Evolutionary conservation across 2,888 invertebrate genomes (phyloP), one percentile per base, ranked within the genome.

Genomic region (Lordiphosa fenestrarum): DNA sequence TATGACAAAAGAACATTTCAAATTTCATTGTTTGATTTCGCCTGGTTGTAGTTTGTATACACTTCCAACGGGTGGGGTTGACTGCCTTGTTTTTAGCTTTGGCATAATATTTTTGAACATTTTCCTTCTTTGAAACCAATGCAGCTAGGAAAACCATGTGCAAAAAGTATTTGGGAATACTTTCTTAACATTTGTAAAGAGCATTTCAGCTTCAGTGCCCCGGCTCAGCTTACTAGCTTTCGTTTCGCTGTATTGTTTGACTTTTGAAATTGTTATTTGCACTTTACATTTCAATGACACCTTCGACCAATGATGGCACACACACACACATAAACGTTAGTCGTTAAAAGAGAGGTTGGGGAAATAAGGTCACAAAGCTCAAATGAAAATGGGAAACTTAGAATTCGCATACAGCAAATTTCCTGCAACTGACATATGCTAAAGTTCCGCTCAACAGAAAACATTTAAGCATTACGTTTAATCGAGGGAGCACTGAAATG

Each of bases 1-100:
- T 63, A 67, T 72, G 76, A 66, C 77, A 78, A 63, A 66, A 49
- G 51, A 66, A 44, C 63, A 69, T 69, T 63, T 80, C 60, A 69
- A 66, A 75, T 75, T 66, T 69, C 80, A 78, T 82, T 78, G 76
- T 82, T 78, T 67, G 72, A 71, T 65, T 65, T 67, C 9, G 53
- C 21, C 55, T 33, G 30, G 50, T 39, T 42, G 33, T 30, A 9
- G 9, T 30, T 30, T 30, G 30, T 3, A 30, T 30, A 30, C 30
- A 7, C 30, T 30, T 9, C 3, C 9, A 30, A 15, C 9, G 10
- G 15, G 19, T 5, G 13, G 13, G 30, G 30, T 44, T 15, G 44
- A 44, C 10, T 44, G 15, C 33, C 15, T 44, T 15, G 15, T 15
- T 10, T 15, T 25, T 19, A 19, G 19, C 19, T 3, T 2, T 19